A percentile compares a stretch with the other conserved stretches of the same genome.
Conservation (phyloP, 2,888 invertebrate genomes). For the Notocelia uddmanniana region DNA sequence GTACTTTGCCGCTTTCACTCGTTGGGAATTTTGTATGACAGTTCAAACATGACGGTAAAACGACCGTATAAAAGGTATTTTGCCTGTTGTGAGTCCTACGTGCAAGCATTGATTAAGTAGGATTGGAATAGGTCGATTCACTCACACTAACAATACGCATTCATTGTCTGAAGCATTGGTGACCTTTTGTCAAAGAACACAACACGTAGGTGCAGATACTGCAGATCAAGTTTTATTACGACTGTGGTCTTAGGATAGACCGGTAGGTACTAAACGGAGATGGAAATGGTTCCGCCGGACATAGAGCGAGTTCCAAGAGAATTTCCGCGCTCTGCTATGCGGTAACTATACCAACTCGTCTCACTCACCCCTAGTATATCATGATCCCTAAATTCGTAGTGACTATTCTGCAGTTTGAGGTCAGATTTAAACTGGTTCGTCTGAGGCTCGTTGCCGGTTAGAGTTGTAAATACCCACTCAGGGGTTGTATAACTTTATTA, state of each 20-base stretch:
- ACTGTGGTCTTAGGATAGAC: neutral
- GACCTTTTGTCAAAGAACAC: too few relatives aligned
- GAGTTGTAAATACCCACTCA: neutral
- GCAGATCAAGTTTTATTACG: too few relatives aligned
- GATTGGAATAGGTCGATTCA: too few relatives aligned
- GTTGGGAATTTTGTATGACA: too few relatives aligned
- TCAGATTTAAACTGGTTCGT: neutral
- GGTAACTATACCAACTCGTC: neutral
- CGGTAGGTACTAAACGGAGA: neutral
- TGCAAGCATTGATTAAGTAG: too few relatives aligned
- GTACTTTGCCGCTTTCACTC: too few relatives aligned
- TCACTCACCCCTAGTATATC: neutral
- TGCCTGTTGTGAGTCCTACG: too few relatives aligned
- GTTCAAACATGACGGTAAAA: too few relatives aligned
- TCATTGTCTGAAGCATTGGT: too few relatives aligned
- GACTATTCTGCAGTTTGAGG: neutral
- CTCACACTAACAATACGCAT: too few relatives aligned
- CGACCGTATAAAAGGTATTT: too few relatives aligned
- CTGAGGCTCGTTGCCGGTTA: neutral
- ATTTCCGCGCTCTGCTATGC: conserved; percentile 10
- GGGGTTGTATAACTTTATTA: conserved; percentile 24
- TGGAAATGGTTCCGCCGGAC: conserved; percentile 14
- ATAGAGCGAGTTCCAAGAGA: conserved; percentile 10
- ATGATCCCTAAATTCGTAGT: neutral
- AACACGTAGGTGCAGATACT: too few relatives aligned